Percentiles rank a stretch among this genome's conserved stretches.
phyloP scores from a whole-genome alignment of 2,888 invertebrate genomes.

The Macrophya annulata region DNA sequence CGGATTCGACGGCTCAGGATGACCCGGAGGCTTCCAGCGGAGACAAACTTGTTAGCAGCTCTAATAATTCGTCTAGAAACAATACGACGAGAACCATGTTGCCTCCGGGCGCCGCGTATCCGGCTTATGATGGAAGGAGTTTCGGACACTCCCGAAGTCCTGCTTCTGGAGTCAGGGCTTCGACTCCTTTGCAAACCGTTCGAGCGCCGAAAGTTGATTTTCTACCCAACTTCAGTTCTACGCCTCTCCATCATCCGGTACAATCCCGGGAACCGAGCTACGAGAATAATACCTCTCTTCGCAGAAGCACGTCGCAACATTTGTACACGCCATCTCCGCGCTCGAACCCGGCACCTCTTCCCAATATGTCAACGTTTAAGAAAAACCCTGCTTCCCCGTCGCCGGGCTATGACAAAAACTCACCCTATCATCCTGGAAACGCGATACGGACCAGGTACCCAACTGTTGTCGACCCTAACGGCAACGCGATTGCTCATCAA shows the following conservation, averaged over 20 bases:
- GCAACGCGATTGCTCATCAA: constrained; percentile 66
- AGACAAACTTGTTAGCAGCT: constrained; percentile 69
- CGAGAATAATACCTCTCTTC: constrained; percentile 59
- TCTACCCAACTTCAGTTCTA: constrained; percentile 86
- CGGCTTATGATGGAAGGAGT: constrained; percentile 65
- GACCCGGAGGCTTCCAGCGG: constrained; percentile 80
- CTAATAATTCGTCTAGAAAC: constrained; percentile 65
- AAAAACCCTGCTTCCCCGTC: constrained; percentile 63
- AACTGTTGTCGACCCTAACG: constrained; percentile 65
- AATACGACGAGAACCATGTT: constrained; percentile 68
- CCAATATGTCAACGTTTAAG: constrained; percentile 75
- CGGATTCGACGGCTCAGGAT: constrained; percentile 92
- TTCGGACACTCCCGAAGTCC: constrained; percentile 64
- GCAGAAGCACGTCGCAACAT: constrained; percentile 67
- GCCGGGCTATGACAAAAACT: constrained; percentile 22
- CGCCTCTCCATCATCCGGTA: constrained; percentile 69
- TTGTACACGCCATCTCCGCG: constrained; percentile 66
- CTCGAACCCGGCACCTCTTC: constrained; percentile 65
- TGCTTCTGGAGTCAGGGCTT: constrained; percentile 63
- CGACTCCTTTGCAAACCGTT: constrained; percentile 73
- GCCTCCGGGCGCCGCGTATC: constrained; percentile 66
- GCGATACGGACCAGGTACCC: constrained; percentile 52
- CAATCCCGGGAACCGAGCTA: constrained; percentile 61
- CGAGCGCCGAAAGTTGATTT: constrained; percentile 90
- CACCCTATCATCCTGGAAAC: constrained; percentile 31